Evolutionary conservation across 2,797 vertebrate species (phyloP), one percentile per base, ranked within the genome.

Genomic region (Hemibagrus guttatus): DNA sequence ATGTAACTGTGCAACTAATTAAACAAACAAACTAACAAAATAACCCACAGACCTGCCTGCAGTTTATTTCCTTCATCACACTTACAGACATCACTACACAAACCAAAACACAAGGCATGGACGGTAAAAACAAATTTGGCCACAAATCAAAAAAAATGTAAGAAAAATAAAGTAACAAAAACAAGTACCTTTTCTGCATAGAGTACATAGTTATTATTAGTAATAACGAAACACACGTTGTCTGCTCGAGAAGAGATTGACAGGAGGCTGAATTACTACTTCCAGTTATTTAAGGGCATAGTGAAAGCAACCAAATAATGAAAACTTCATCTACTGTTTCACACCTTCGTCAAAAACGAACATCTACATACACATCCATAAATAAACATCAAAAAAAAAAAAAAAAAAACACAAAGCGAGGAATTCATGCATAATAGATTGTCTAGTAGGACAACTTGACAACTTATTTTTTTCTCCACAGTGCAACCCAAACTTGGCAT

Each of bases 231-330:
- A 84, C 26, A 84, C 64, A 76, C 49, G 54, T 61, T 46, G 81
- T 86, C 87, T 90, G 39, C 26, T 64, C 0, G n/a, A 46, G 17
- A 52, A 26, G 39, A 64, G 35, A 42, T 58, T 59, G 46, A 9
- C 46, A 49, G 46, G 9, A 49, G 46, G 85, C 64, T 90, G 85
- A 42, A 89, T 91, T 83, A 87, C 86, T 86, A 90, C 90, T 95
- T 96, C 95, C 95, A 95, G 95, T 96, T 95, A 89, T 90, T 84
- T 64, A 88, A 88, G 87, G 88, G 89, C 81, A 71, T 84, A 66
- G 69, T 83, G 79, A 85, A 68, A 85, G 75, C 54, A 68, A 52
- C 66, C 64, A 84, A 85, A 54, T 59, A 46, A 4, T 7, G 72
- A 76, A 88, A 84, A 85, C 82, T 66, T 84, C 39, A 66, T 35